Evolutionary conservation across 30 jellyfish, hydroid and myxozoan genomes (phyloP).

Genomic region (Chrysaora quinquecirrha): DNA sequence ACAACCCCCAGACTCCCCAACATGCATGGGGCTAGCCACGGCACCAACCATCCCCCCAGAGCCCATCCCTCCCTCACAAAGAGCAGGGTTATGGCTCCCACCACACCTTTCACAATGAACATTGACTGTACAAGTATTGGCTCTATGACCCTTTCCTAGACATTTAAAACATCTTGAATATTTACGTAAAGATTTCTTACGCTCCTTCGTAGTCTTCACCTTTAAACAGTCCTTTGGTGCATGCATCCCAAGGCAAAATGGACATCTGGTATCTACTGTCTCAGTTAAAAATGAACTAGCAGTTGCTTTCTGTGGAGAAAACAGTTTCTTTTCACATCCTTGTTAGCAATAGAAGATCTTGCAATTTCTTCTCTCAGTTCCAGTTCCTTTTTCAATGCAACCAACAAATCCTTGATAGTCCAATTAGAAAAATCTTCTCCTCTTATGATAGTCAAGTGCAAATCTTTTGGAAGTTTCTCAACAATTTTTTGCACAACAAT

Average conservation of each 20-base stretch:
- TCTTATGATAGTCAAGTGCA: neutral
- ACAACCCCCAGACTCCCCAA: constrained; percentile 33
- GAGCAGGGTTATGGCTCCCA: constrained; percentile 45
- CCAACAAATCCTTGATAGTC: neutral
- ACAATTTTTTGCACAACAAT: too few species aligned
- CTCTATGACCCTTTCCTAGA: constrained; percentile 24
- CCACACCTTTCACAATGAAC: constrained; percentile 7
- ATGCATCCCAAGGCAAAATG: constrained; percentile 33
- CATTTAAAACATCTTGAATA: constrained; percentile 33
- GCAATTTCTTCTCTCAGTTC: too few species aligned
- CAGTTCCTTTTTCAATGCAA: neutral
- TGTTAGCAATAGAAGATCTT: neutral
- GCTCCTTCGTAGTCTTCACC: constrained; percentile 6
- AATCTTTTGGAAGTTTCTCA: neutral
- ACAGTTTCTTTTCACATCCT: neutral
- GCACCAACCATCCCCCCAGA: constrained; percentile 27
- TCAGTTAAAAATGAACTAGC: constrained; percentile 46
- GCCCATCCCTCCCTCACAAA: constrained; percentile 45
- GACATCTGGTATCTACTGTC: constrained; percentile 1
- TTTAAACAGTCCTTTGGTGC: constrained; percentile 4
- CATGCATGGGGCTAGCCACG: constrained; percentile 41
- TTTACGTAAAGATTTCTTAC: constrained; percentile 30
- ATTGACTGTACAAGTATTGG: neutral
- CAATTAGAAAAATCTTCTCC: too few species aligned
- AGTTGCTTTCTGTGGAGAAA: constrained; percentile 18